phyloP scores from a whole-genome alignment of 2,888 invertebrate genomes.

The Idaea dimidiata region DNA sequence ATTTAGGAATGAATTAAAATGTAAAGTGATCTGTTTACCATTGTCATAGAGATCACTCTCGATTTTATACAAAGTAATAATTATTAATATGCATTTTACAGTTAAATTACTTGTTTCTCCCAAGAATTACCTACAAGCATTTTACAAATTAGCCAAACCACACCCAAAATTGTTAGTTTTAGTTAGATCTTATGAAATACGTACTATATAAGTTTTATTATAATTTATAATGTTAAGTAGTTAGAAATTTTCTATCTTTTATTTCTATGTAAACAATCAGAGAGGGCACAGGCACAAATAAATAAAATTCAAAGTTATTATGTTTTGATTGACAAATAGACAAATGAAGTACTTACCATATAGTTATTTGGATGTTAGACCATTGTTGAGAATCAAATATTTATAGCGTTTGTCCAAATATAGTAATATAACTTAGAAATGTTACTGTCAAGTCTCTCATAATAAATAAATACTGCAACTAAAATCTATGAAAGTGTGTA shows the following conservation, averaged over 20 bases:
- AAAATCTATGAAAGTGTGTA: conserved; percentile 15
- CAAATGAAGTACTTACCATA: conserved; percentile 22
- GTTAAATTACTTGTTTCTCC: too few relatives aligned
- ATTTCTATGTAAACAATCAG: conserved; percentile 9
- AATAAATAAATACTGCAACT: conserved; percentile 15
- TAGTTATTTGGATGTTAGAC: conserved; percentile 34
- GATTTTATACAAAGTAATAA: too few relatives aligned
- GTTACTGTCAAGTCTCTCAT: conserved; percentile 20
- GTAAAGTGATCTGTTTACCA: too few relatives aligned
- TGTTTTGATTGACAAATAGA: conserved; percentile 23
- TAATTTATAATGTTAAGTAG: too few relatives aligned
- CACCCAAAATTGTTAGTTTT: conserved; percentile 9
- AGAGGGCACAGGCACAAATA: conserved; percentile 28
- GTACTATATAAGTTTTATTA: conserved; percentile 21
- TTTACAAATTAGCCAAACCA: conserved; percentile 2
- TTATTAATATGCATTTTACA: too few relatives aligned
- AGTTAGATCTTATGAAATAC: conserved; percentile 9
- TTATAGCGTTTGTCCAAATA: conserved; percentile 41
- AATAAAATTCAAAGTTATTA: conserved; percentile 23
- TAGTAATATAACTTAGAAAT: conserved; percentile 34
- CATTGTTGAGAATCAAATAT: conserved; percentile 43
- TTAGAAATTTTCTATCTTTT: conserved; percentile 18
- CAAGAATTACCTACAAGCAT: too few relatives aligned
- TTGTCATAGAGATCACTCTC: too few relatives aligned
- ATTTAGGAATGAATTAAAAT: too few relatives aligned